phyloP scores from a whole-genome alignment of 1,140 invertebrate species.

The Musca domestica region DNA sequence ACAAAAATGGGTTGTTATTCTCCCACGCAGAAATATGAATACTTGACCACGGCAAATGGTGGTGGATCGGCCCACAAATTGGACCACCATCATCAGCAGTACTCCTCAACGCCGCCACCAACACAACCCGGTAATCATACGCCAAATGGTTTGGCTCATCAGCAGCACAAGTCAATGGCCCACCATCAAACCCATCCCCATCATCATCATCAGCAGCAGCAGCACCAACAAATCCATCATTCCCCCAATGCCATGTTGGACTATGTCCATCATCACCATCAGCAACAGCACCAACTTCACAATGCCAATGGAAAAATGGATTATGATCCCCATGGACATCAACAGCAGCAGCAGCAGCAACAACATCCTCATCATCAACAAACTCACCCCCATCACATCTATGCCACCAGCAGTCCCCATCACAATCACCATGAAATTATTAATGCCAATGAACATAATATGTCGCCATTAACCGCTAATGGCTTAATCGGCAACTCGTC shows the following conservation, averaged over 20 bases:
- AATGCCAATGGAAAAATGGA: conserved; percentile 35
- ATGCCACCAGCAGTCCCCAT: conserved; percentile 39
- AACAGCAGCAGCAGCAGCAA: conserved; percentile 34
- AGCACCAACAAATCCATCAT: conserved; percentile 39
- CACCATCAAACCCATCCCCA: conserved; percentile 38
- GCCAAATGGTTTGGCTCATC: conserved; percentile 21
- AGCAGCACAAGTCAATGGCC: conserved; percentile 41
- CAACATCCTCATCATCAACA: background rate
- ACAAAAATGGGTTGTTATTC: conserved; percentile 52
- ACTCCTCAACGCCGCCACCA: conserved; percentile 39
- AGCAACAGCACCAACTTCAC: conserved; percentile 43
- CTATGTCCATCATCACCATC: conserved; percentile 38
- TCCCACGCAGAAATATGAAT: conserved; percentile 51
- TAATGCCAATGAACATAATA: conserved; percentile 14
- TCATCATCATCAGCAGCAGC: conserved; percentile 39
- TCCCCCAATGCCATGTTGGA: conserved; percentile 35
- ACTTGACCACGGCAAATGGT: conserved; percentile 33
- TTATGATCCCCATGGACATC: conserved; percentile 35
- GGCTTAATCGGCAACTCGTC: conserved; percentile 33
- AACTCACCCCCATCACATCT: background rate
- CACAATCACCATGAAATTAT: conserved; percentile 23
- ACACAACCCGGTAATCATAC: conserved; percentile 20
- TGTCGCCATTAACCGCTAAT: conserved; percentile 30
- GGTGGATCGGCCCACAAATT: conserved; percentile 34
- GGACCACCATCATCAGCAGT: conserved; percentile 42